These are phyloP conservation scores for Campoletis raptor DNA, from an alignment of 2,888 invertebrate genomes.

Conservation along the genomic window DNA sequence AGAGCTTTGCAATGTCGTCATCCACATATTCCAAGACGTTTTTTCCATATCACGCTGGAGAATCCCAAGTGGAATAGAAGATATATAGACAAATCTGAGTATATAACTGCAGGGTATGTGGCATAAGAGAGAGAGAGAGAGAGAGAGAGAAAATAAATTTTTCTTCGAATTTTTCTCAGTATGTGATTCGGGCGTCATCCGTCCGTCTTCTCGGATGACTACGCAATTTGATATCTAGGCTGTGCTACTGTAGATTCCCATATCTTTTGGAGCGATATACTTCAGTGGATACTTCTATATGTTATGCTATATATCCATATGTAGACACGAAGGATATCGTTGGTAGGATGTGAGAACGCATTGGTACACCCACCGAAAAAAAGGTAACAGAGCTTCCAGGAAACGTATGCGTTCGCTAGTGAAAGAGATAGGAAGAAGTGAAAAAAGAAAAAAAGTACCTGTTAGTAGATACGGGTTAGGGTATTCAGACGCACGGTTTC, in stretches of 20 bases:
- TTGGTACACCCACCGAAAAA: slow-evolving; percentile 12
- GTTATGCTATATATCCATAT: neutral
- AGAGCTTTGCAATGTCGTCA: slow-evolving; percentile 61
- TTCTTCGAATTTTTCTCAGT: slow-evolving; percentile 77
- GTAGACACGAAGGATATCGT: slow-evolving; percentile 52
- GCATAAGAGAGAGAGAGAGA: slow-evolving; percentile 37
- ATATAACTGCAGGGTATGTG: slow-evolving; percentile 33
- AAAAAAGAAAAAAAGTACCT: slow-evolving; percentile 51
- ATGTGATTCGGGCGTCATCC: slow-evolving; percentile 76
- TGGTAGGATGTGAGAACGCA: slow-evolving; percentile 45
- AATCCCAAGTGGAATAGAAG: slow-evolving; percentile 44
- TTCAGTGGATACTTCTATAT: slow-evolving; percentile 42
- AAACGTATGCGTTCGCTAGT: slow-evolving; percentile 53
- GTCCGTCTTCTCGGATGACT: slow-evolving; percentile 81
- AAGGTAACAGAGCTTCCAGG: slow-evolving; percentile 5
- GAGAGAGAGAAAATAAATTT: slow-evolving; percentile 24
- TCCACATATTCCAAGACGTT: slow-evolving; percentile 55
- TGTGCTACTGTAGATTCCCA: slow-evolving; percentile 58
- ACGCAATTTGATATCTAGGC: slow-evolving; percentile 81
- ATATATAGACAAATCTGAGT: slow-evolving; percentile 48
- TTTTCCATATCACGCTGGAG: slow-evolving; percentile 57
- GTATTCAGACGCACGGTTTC: slow-evolving; percentile 64
- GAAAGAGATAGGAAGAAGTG: slow-evolving; percentile 50
- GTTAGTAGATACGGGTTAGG: slow-evolving; percentile 49
- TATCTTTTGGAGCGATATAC: slow-evolving; percentile 58